Evolutionary conservation across 1,140 invertebrate species (phyloP), one percentile per base, ranked within the genome.

Genomic region (Rhizoglyphus robini): DNA sequence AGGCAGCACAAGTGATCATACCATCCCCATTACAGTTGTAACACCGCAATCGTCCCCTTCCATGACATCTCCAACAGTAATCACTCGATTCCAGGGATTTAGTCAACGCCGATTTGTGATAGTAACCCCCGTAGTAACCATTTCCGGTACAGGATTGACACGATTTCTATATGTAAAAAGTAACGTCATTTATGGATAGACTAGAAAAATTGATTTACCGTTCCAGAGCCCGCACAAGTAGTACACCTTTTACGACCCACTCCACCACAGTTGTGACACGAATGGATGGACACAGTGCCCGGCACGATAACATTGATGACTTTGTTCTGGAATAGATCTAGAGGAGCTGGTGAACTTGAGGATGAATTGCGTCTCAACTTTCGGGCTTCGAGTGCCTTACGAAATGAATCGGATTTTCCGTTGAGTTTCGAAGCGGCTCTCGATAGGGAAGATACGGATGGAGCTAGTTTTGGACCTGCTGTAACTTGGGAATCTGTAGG

Each of bases 271-370:
- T 75, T 70, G 70, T 82, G 80, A 71, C 81, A 83, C 0, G 76
- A 72, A 69, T 82, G 82, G 15, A 81, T 74, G 5, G 76, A 78
- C 2, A 79, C 77, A 18, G 82, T 83, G 69, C 82, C 79, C 29
- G 82, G 82, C 1, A 83, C 80, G 71, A 78, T 76, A 0, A 81
- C 66, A 0, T 76, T 67, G 59, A 76, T 74, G 13, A 76, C 75
- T 65, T 77, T 74, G 67, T 78, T 74, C 64, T 76, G 71, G 68
- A 83, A 83, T 67, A 76, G 68, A 41, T 41, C 36, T n/a, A n/a
- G n/a, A 41, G 8, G 8, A 41, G 36, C 36, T 41, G 36, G 18
- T 41, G 36, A 41, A 11, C 8, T 11, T 41, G n/a, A n/a, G n/a
- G n/a, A n/a, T n/a, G n/a, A n/a, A n/a, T n/a, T n/a, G n/a, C n/a